Base-by-base conservation (phyloP, 2,888 invertebrate species). In the Phengaris arion region DNA sequence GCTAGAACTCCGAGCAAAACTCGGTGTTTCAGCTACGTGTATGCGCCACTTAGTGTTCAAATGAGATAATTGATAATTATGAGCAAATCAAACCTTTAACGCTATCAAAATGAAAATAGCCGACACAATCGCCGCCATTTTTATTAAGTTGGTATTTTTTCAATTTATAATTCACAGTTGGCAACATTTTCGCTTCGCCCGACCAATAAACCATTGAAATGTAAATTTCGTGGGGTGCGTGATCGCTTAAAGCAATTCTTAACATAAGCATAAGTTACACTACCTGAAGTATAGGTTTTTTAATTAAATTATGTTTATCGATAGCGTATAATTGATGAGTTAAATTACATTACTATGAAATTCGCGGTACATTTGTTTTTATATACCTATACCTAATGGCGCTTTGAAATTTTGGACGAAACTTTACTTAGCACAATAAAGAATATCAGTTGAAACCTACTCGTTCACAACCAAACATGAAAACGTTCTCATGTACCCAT, bases 31-130 rank as follows among this genome's bases (percentile, higher is more conserved):
- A 35, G 35, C 22, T 22, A 22, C 22, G 35, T 35, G 35, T 35
- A 0, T 4, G 3, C 2, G 35, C 22, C 10, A 59, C 15, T 64
- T 64, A 35, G 64, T 64, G 35, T 64, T 64, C 13, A 35, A 64
- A 64, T 64, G 35, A 64, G 64, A 12, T 64, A 22, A 59, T 59
- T 59, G 22, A 22, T 22, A 59, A 64, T 64, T 35, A 64, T 64
- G 64, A 64, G 35, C 64, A 64, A 64, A 59, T 35, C 10, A 59
- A 59, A 64, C 35, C 64, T 64, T 64, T 12, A 59, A 64, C 64
- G 35, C 15, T 64, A 35, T 64, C 35, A 64, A 35, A 64, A 64
- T 64, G 35, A 35, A 64, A 64, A 35, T 64, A 35, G 35, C 64
- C 59, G 22, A 59, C 22, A 59, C 55, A n/a, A n/a, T 59, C 9